phyloP scores from a whole-genome alignment of 1,140 invertebrate species.

The Lerema accius region DNA sequence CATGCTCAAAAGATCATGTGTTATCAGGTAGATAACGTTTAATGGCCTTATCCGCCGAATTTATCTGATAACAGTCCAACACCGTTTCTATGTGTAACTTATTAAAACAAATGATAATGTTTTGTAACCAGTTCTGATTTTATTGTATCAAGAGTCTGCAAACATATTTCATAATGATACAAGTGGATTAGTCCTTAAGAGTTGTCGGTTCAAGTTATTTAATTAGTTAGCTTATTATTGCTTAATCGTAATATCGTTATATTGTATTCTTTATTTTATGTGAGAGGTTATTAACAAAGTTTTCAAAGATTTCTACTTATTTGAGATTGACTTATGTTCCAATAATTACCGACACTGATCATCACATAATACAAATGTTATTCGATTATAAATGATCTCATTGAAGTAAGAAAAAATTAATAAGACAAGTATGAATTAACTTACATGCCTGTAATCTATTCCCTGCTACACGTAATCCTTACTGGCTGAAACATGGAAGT shows the following conservation, averaged over 20 bases:
- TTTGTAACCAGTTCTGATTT: slow-evolving; percentile 1
- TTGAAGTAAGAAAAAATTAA: neutral
- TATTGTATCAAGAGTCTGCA: neutral
- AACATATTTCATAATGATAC: neutral
- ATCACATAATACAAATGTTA: no score
- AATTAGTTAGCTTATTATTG: no score
- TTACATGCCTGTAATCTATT: slow-evolving; percentile 57
- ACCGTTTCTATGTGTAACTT: slow-evolving; percentile 15
- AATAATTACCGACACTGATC: no score
- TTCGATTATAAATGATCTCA: no score
- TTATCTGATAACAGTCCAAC: slow-evolving; percentile 55
- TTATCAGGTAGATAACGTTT: slow-evolving; percentile 62
- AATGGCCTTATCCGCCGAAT: slow-evolving; percentile 56
- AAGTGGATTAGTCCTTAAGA: neutral
- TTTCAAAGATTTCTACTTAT: no score
- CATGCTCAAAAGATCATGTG: slow-evolving; percentile 45
- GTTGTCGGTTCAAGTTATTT: neutral
- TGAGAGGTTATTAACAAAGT: no score
- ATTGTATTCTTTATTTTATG: no score
- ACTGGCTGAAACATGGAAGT: slow-evolving; percentile 64
- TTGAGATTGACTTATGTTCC: no score
- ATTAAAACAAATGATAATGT: slow-evolving; percentile 10
- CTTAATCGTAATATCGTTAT: no score
- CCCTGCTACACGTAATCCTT: slow-evolving; percentile 70
- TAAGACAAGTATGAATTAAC: neutral